These are phyloP conservation scores for Girardinichthys multiradiatus DNA, from an alignment of 2,113 vertebrate species.

Conservation along the genomic window DNA sequence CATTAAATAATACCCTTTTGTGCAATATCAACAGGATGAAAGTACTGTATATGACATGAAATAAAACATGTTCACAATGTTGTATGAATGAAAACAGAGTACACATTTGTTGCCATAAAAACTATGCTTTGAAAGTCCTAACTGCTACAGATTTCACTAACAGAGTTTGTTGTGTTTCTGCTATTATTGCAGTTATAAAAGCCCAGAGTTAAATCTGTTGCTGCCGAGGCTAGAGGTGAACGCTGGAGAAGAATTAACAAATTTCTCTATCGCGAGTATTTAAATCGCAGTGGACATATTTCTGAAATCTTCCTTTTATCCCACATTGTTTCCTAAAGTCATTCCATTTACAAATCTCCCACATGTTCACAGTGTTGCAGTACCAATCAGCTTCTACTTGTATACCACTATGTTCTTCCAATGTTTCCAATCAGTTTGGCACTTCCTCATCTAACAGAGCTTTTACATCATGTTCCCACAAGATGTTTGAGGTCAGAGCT, in stretches of 20 bases:
- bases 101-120: no score
- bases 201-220: no score
- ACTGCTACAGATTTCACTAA: no score
- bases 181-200: neutral
- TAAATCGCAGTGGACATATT: slow-evolving; percentile 6
- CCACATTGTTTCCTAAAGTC: slow-evolving; percentile 9
- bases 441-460: no score
- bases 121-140: no score
- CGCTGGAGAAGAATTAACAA: neutral
- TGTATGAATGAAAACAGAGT: no score
- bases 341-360: slow-evolving; percentile 26
- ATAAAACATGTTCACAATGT: neutral
- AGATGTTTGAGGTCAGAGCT: no score
- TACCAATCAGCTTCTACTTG: no score
- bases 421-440: no score
- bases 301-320: slow-evolving; percentile 1
- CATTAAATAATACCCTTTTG: neutral
- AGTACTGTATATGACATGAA: neutral
- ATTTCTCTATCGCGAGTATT: neutral
- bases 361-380: slow-evolving; percentile 3
- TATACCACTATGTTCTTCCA: no score
- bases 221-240: neutral
- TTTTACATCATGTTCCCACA: no score
- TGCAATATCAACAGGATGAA: neutral
- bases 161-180: neutral